phyloP scores from a whole-genome alignment of 2,113 vertebrate genomes.

The Piaya cayana region DNA sequence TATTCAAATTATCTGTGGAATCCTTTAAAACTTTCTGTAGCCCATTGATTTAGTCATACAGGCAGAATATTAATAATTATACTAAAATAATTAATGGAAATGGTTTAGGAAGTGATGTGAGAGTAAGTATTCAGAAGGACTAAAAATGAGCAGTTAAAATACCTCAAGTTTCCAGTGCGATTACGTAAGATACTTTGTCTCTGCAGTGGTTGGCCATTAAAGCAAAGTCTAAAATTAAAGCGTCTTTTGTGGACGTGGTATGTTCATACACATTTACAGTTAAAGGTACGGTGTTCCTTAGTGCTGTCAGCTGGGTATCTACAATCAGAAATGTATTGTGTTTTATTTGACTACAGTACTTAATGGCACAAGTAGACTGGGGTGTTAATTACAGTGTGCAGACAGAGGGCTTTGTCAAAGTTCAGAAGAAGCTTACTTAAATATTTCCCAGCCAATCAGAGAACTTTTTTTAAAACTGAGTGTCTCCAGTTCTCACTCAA shows the following conservation, averaged over 20 bases:
- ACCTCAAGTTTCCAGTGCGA: not conserved
- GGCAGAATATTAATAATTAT: not conserved
- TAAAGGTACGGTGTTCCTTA: not conserved
- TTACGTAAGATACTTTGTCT: not conserved
- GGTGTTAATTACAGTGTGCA: not conserved
- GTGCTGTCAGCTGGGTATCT: not conserved
- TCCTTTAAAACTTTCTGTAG: not conserved
- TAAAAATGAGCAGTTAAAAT: not conserved
- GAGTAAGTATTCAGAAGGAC: not conserved
- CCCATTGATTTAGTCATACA: not conserved
- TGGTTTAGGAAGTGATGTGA: not conserved
- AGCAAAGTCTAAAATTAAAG: not conserved
- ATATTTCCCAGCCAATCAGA: not conserved
- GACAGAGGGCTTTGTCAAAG: not conserved
- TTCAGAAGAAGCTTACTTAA: not conserved
- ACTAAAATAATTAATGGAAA: not conserved
- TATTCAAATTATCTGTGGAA: not conserved
- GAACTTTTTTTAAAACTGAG: not conserved
- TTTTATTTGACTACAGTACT: not conserved
- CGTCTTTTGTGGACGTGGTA: not conserved
- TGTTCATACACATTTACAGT: not conserved
- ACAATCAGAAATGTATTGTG: not conserved
- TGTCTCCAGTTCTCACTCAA: not conserved
- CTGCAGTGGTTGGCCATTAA: not conserved
- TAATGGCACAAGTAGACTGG: not conserved